phyloP scores from a whole-genome alignment of 2,797 vertebrate genomes.

The Rhinoraja longicauda region DNA sequence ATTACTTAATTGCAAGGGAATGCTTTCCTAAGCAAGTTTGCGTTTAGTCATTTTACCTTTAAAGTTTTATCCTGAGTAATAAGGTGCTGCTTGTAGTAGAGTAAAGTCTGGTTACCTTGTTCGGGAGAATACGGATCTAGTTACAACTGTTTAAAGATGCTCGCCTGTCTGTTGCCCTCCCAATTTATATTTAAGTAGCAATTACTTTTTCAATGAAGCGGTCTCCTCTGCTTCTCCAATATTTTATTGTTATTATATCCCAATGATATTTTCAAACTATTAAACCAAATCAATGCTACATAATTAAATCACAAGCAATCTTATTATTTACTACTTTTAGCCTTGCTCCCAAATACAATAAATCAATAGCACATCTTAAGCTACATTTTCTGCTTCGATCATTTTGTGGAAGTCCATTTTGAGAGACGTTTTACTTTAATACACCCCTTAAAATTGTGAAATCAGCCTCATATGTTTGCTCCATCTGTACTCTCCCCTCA shows the following conservation, averaged over 20 bases:
- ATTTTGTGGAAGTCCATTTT: not conserved
- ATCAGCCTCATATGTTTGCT: not conserved
- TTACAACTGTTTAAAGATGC: not conserved
- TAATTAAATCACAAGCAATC: not conserved
- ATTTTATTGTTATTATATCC: not conserved
- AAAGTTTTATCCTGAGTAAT: not conserved
- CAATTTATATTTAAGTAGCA: conserved; percentile 1
- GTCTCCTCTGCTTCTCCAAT: not conserved
- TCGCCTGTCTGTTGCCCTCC: not conserved
- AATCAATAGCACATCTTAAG: not conserved
- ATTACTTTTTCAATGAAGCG: not conserved
- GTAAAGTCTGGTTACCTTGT: not conserved
- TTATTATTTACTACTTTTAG: not conserved
- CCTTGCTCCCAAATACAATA: not conserved
- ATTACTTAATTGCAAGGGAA: not conserved
- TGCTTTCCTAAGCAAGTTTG: not conserved
- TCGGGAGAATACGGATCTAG: not conserved
- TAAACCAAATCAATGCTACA: not conserved
- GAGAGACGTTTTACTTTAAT: not conserved
- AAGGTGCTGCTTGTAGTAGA: no score
- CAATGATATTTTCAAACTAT: not conserved
- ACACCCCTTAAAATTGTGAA: not conserved
- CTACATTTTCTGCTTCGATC: conserved; percentile 1
- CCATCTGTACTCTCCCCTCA: not conserved
- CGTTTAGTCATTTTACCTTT: not conserved